These are phyloP conservation scores for Urophycis tenuis DNA, from an alignment of 2,797 vertebrate genomes.

Conservation along the genomic window DNA sequence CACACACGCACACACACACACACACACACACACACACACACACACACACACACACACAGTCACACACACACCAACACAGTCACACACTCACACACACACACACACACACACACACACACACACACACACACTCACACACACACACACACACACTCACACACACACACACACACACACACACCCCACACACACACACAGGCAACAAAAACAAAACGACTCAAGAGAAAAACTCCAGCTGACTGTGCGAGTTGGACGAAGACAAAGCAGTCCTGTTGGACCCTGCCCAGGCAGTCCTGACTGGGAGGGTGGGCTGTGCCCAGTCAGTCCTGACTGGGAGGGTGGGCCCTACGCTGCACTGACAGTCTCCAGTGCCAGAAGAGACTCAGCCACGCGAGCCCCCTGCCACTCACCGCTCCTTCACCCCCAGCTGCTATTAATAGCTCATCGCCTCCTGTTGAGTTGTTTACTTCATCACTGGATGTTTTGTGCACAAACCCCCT, in stretches of 20 bases:
- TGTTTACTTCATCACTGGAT: constrained; percentile 9
- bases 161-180: no score
- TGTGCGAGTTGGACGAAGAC: not conserved
- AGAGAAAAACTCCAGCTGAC: not conserved
- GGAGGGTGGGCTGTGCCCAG: no score
- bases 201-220: not conserved
- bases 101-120: constrained; percentile 8
- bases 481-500: not conserved
- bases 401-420: not conserved
- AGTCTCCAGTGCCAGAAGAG: not conserved
- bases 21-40: no score
- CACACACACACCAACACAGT: constrained; percentile 15
- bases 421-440: not conserved
- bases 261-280: not conserved
- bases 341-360: not conserved
- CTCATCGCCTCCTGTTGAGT: not conserved
- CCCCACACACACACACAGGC: not conserved
- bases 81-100: constrained; percentile 8
- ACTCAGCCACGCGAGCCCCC: not conserved
- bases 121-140: no score
- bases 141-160: no score
- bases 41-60: constrained; percentile 33
- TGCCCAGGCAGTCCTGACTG: not conserved
- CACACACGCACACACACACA: no score
- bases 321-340: no score